Conservation (phyloP, 2,113 vertebrate species). For the Cyprinodon brontotheroides region DNA sequence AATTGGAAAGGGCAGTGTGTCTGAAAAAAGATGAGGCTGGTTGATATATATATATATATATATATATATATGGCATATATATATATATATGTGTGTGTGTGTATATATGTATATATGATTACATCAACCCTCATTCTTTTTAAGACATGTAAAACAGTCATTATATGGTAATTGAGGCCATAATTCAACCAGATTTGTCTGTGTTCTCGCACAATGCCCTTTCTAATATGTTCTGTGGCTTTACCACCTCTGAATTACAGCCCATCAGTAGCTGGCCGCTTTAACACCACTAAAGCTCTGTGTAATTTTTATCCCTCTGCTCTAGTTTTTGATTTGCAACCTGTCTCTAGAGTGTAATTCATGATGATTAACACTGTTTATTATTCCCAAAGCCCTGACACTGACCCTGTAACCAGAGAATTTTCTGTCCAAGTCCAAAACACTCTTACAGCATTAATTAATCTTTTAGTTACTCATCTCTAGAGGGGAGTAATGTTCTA, state of each 20-base stretch:
- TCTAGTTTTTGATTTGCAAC: conserved; percentile 45
- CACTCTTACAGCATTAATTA: conserved; percentile 47
- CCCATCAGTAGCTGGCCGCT: conserved; percentile 28
- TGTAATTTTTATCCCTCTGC: conserved; percentile 21
- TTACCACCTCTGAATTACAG: conserved; percentile 41
- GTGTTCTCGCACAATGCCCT: conserved; percentile 17
- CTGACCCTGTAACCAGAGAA: conserved; percentile 39
- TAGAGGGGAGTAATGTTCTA: not conserved
- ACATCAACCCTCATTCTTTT: conserved; percentile 20
- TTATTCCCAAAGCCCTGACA: conserved; percentile 42
- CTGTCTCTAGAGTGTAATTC: conserved; percentile 48
- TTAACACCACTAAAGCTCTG: conserved; percentile 15
- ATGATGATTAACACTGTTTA: conserved; percentile 53
- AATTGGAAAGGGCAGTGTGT: too few relatives aligned
- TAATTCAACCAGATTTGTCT: conserved; percentile 36
- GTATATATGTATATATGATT: not conserved
- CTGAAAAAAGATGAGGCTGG: too few relatives aligned
- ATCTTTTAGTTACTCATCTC: conserved; percentile 3
- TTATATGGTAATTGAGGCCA: conserved; percentile 46
- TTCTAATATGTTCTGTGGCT: conserved; percentile 48
- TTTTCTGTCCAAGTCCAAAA: conserved; percentile 25
- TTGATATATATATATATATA: too few relatives aligned
- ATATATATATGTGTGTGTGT: too few relatives aligned
- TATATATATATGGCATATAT: too few relatives aligned
- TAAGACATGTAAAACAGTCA: conserved; percentile 27